Conservation (phyloP, 2,113 vertebrate genomes). For the Bubo blakistoni region DNA sequence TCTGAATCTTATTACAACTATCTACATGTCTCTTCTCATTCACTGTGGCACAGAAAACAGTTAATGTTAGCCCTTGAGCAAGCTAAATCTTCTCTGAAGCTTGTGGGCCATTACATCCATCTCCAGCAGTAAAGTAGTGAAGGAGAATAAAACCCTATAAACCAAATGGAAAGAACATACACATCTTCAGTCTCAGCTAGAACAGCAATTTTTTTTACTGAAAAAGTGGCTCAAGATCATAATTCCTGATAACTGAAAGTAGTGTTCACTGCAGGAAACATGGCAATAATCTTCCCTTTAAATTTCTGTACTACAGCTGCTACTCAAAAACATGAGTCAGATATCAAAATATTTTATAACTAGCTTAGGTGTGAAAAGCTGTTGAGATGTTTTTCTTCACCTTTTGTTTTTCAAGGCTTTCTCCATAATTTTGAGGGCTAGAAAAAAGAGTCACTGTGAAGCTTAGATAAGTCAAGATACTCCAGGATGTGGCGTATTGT, state of each 20-base stretch:
- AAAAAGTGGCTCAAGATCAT: neutral
- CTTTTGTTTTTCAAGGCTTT: neutral
- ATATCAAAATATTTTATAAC: neutral
- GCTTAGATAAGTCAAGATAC: neutral
- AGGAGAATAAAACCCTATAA: neutral
- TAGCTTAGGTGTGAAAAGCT: neutral
- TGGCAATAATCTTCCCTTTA: neutral
- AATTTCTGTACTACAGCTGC: neutral
- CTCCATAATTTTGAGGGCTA: neutral
- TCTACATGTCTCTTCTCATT: neutral
- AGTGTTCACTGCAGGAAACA: neutral
- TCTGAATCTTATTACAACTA: neutral
- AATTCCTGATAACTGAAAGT: neutral
- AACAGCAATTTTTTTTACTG: neutral
- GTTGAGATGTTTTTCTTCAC: neutral
- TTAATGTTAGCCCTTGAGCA: neutral
- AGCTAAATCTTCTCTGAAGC: neutral
- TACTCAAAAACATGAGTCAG: neutral
- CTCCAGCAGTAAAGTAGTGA: neutral
- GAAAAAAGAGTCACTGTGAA: neutral
- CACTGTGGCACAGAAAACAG: neutral
- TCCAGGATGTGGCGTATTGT: neutral
- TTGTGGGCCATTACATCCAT: neutral
- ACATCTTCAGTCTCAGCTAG: neutral
- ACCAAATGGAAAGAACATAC: neutral